Evolutionary conservation across 2,888 invertebrate genomes (phyloP), one percentile per base, ranked within the genome.

Genomic region (Scaptomyza caliginosa): DNA sequence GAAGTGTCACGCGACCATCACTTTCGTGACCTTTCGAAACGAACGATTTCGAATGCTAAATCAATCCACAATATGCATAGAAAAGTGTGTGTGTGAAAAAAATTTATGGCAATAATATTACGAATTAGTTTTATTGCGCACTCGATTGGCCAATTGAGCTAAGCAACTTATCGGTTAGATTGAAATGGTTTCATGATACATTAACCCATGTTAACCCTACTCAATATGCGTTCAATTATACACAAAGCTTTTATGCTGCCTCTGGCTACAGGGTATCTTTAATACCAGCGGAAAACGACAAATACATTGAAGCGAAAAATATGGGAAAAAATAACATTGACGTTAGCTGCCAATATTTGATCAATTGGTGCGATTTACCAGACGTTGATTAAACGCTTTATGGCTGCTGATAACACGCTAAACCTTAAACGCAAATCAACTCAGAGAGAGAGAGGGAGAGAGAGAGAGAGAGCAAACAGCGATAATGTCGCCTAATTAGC

Each of bases 351-450:
- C 24, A 48, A 38, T 71, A 51, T 72, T 72, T 74, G 72, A 74
- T 72, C 75, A 72, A 72, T 74, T 74, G 72, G 52, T 26, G 58
- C 75, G 59, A 74, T 74, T 69, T 52, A 30, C 46, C 6, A 10
- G 32, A 55, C 10, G 46, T 48, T 64, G 65, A 64, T 64, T 32
- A 64, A 55, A 49, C 50, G 45, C 54, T 70, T 70, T 74, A 69
- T 69, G 40, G 54, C 38, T 23, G 17, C 38, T 69, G 74, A 74
- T 72, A 72, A 50, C 69, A 26, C 30, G 13, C 30, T 21, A 40
- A 62, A 49, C 30, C 34, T 4, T 10, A 32, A 26, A 34, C 32
- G 48, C 21, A 51, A 50, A 38, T 23, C 19, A 38, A 30, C 11
- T 1, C 21, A 38, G 42, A 23, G 26, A 6, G 13, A 5, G 16